Conservation (phyloP, 2,888 invertebrate species). For the Leptodirus hochenwartii region DNA sequence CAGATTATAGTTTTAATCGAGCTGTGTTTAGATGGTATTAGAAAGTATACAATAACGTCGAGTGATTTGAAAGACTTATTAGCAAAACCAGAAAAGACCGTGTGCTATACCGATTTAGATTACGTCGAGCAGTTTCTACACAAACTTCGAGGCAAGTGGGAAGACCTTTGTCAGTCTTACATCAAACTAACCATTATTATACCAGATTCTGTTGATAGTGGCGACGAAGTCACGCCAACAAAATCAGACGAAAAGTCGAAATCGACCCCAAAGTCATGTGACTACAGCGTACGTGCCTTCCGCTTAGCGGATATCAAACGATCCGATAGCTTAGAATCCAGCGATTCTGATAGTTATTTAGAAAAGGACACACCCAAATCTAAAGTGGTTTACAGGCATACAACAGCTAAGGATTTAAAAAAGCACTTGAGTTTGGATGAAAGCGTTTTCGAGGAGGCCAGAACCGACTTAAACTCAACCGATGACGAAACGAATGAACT, state of each 20-base stretch:
- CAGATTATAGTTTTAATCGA: conserved; percentile 76
- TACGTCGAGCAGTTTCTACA: conserved; percentile 25
- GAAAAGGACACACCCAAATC: no score
- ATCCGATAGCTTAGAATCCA: conserved; percentile 21
- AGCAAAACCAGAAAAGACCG: conserved; percentile 14
- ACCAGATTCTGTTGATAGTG: conserved; percentile 16
- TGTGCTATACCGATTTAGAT: conserved; percentile 21
- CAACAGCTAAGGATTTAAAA: background rate
- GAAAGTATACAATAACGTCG: conserved; percentile 40
- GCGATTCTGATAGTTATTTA: conserved; percentile 25
- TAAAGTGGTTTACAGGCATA: no score
- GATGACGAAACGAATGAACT: conserved; percentile 25
- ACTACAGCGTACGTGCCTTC: conserved; percentile 20
- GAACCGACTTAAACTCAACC: conserved; percentile 18
- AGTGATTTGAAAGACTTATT: conserved; percentile 43
- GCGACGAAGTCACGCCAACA: conserved; percentile 13
- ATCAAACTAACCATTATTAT: conserved; percentile 24
- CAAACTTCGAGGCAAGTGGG: conserved; percentile 25
- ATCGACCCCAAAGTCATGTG: no score
- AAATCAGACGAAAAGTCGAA: conserved; percentile 9
- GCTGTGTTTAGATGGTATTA: conserved; percentile 56
- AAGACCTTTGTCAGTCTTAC: conserved; percentile 25
- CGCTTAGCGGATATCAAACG: conserved; percentile 38
- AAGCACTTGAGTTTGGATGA: conserved; percentile 17
- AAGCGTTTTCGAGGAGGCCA: conserved; percentile 8